Evolutionary conservation across 2,113 vertebrate genomes (phyloP), one percentile per base, ranked within the genome.

Genomic region (Nothoprocta pentlandii): DNA sequence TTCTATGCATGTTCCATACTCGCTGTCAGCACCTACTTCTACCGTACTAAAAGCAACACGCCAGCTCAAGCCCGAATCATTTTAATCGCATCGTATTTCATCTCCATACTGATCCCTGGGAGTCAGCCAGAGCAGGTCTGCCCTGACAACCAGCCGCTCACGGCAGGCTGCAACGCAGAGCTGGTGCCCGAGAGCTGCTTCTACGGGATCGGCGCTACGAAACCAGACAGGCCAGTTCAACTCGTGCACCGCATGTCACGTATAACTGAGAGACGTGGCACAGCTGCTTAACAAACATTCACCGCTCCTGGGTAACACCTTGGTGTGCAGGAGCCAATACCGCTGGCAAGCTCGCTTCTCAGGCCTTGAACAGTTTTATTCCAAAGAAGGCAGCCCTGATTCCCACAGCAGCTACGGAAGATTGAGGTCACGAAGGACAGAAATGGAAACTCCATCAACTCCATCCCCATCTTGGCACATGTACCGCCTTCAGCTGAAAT

Each of bases 251-350:
- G 6, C 4, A 3, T 25, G 1, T 2, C 36, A n/a, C 32, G 16
- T 23, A 6, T 19, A 56, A 61, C 0, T 2, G 39, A 51, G 39
- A 92, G 28, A 10, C 0, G 4, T 22, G 67, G 25, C 53, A 17
- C 0, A 7, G 75, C 26, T n/a, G 17, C 36, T 62, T n/a, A 0
- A 13, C 39, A 39, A 21, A 8, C n/a, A 75, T 81, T 85, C 76
- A 41, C 53, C 20, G 28, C 8, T 30, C 22, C 21, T 25, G 39
- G 19, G 20, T 7, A 53, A 44, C n/a, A 12, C 69, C 41, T 28
- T 4, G 5, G 14, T 12, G 19, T 56, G 23, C 6, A 47, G 56
- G 11, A 75, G 34, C 15, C 71, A 75, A 36, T 1, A 5, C 44
- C 21, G 30, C 41, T 15, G 75, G 30, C 51, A 75, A 53, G 6